phyloP scores from a whole-genome alignment of 1,140 invertebrate species.

The Macrotrachela quadricornifera region DNA sequence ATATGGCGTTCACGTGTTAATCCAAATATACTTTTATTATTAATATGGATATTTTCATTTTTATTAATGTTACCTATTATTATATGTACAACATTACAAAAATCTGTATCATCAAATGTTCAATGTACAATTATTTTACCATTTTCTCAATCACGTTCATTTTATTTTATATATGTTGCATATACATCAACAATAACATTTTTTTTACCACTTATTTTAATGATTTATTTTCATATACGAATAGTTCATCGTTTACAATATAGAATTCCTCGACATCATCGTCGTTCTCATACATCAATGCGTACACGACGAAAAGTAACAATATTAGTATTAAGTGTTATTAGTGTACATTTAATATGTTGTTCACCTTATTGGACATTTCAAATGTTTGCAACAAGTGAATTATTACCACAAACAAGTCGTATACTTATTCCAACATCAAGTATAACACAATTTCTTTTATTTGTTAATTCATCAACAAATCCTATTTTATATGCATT shows the following conservation, averaged over 20 bases:
- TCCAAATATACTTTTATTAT: neutral
- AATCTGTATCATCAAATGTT: neutral
- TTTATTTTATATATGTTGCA: too few relatives aligned
- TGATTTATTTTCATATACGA: constrained; percentile 5
- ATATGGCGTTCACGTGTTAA: neutral
- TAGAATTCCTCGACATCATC: neutral
- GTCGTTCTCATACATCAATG: neutral
- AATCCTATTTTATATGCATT: constrained; percentile 25
- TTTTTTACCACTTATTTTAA: constrained; percentile 7
- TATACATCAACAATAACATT: neutral
- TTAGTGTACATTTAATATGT: neutral
- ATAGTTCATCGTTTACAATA: neutral
- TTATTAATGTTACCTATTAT: constrained; percentile 7
- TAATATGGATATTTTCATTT: constrained; percentile 1
- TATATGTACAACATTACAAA: neutral
- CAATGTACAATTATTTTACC: neutral
- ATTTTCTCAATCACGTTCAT: too few relatives aligned
- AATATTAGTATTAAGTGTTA: constrained; percentile 1
- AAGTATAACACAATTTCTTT: neutral
- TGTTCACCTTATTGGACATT: constrained; percentile 6
- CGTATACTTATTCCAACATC: neutral
- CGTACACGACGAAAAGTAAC: constrained; percentile 4
- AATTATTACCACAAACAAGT: constrained; percentile 2
- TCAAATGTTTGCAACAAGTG: constrained; percentile 1
- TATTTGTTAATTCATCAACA: constrained; percentile 21